A percentile compares a stretch with the other conserved stretches of the same genome.
These are phyloP conservation scores for Portevinia maculata DNA, from an alignment of 2,888 invertebrate species.

Conservation along the genomic window DNA sequence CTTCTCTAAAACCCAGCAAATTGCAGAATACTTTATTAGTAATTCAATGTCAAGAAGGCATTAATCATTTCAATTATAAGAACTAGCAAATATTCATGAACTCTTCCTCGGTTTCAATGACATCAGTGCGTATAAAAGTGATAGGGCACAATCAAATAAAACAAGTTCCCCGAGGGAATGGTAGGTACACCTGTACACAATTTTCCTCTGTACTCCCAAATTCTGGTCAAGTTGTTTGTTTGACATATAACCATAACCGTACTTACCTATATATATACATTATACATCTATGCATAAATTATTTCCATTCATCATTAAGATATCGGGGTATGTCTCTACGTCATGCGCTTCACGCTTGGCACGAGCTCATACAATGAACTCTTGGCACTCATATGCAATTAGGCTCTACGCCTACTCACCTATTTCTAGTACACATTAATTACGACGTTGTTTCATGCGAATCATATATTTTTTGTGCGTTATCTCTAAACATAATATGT, in stretches of 20 bases:
- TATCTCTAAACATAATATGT: not conserved
- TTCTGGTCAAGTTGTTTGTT: not conserved
- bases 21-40: not conserved
- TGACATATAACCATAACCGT: not conserved
- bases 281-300: too few relatives aligned
- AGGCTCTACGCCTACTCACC: not conserved
- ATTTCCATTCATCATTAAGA: conserved; percentile 21
- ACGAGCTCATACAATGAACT: conserved; percentile 16
- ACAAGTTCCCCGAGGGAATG: not conserved
- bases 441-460: conserved; percentile 6
- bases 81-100: not conserved
- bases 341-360: conserved; percentile 10
- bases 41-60: not conserved
- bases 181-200: too few relatives aligned
- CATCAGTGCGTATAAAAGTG: not conserved
- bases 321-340: conserved; percentile 19
- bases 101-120: not conserved
- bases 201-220: too few relatives aligned
- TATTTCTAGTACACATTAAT: conserved; percentile 9
- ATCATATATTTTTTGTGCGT: not conserved
- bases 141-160: not conserved
- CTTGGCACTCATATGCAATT: not conserved
- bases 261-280: too few relatives aligned
- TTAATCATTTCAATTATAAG: not conserved
- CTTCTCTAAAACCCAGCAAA: not conserved